These are phyloP conservation scores for Conomelus anceps DNA, from an alignment of 2,888 invertebrate genomes.

Conservation along the genomic window DNA sequence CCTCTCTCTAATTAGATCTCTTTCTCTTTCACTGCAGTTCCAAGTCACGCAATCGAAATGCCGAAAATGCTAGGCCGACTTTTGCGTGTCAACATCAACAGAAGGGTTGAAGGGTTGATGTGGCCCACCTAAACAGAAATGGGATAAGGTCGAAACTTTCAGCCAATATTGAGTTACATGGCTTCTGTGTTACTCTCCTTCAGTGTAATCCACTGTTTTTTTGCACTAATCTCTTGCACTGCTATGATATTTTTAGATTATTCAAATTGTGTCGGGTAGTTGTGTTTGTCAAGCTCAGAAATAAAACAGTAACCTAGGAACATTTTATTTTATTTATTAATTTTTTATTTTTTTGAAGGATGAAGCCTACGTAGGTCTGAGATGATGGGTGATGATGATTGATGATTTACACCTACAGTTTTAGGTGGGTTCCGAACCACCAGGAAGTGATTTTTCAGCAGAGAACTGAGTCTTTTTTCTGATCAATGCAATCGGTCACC, in stretches of 20 bases:
- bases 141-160: not conserved
- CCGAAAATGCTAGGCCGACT: not conserved
- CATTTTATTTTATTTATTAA: no score
- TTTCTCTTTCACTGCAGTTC: no score
- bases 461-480: no score
- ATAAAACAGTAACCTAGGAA: no score
- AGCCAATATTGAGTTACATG: not conserved
- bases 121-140: not conserved
- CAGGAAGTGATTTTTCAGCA: no score
- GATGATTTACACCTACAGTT: no score
- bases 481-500: no score
- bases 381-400: no score
- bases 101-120: not conserved
- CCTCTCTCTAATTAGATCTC: not conserved
- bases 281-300: not conserved
- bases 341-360: no score
- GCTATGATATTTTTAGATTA: not conserved
- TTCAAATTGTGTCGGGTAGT: not conserved
- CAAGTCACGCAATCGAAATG: not conserved
- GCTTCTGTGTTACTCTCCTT: not conserved
- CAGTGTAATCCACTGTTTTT: not conserved
- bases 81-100: not conserved
- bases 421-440: no score
- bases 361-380: no score
- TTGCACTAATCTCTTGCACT: not conserved